Conservation (phyloP, 2,113 vertebrate species). For the Progne subis region DNA sequence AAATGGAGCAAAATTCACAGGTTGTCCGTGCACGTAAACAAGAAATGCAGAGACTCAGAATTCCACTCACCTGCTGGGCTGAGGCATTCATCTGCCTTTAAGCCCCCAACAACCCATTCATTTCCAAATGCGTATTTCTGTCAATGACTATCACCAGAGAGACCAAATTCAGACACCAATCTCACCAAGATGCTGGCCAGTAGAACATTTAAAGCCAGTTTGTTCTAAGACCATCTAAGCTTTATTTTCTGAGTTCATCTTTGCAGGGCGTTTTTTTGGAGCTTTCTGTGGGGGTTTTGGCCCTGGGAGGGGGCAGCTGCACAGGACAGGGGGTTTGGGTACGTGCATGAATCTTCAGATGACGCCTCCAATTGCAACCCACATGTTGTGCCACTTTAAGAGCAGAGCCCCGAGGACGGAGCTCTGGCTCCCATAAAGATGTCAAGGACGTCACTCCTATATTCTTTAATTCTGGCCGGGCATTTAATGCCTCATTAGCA, state of each 20-base stretch:
- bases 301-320: neutral
- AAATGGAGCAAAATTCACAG: neutral
- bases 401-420: neutral
- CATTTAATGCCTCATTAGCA: slow-evolving; percentile 61
- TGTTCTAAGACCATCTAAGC: neutral
- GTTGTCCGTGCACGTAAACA: neutral
- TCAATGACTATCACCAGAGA: neutral
- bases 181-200: rapidly evolving
- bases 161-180: neutral
- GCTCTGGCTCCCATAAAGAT: neutral
- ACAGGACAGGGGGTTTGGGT: neutral
- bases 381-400: neutral
- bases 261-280: neutral
- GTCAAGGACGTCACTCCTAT: neutral
- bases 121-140: neutral
- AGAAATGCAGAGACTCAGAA: neutral
- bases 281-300: neutral
- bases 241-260: neutral
- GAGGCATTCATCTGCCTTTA: neutral
- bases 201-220: neutral
- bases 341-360: rapidly evolving
- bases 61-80: neutral
- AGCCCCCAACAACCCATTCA: neutral
- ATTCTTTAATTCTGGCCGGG: slow-evolving; percentile 28
- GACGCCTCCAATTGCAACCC: rapidly evolving